Conservation (phyloP, 1,140 invertebrate species). For the Drosophila ficusphila region DNA sequence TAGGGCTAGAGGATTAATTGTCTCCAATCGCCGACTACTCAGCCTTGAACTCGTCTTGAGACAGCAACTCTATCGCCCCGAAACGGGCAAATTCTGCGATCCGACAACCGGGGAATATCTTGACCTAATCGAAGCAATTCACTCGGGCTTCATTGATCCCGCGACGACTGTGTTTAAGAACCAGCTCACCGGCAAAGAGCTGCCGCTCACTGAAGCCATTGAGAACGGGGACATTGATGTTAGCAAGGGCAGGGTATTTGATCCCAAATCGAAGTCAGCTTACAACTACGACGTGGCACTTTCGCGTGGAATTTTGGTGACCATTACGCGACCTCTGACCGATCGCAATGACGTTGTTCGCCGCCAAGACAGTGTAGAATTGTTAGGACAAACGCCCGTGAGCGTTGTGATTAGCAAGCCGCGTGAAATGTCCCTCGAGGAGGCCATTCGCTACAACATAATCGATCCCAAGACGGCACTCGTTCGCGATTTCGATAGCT, state of each 20-base stretch:
- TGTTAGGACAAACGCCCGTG: conserved; percentile 64
- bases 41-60: conserved; percentile 91
- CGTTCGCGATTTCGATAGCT: conserved; percentile 90
- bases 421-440: conserved; percentile 90
- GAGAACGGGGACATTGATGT: conserved; percentile 92
- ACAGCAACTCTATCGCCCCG: conserved; percentile 90
- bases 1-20: conserved; percentile 89
- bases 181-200: conserved; percentile 89
- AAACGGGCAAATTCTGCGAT: conserved; percentile 92
- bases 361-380: conserved; percentile 85
- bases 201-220: conserved; percentile 90
- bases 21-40: conserved; percentile 89
- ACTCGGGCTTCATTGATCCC: conserved; percentile 90
- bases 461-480: conserved; percentile 91
- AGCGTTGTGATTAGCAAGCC: conserved; percentile 85
- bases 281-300: conserved; percentile 91
- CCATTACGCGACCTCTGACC: conserved; percentile 89
- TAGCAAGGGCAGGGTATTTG: conserved; percentile 90
- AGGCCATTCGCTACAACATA: conserved; percentile 91
- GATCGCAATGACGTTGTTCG: conserved; percentile 86
- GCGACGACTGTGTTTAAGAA: conserved; percentile 92
- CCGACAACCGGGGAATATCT: conserved; percentile 89
- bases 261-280: conserved; percentile 90
- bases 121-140: conserved; percentile 89
- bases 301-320: conserved; percentile 90